phyloP scores from a whole-genome alignment of 2,888 invertebrate species.

The Cremastinae sp. region DNA sequence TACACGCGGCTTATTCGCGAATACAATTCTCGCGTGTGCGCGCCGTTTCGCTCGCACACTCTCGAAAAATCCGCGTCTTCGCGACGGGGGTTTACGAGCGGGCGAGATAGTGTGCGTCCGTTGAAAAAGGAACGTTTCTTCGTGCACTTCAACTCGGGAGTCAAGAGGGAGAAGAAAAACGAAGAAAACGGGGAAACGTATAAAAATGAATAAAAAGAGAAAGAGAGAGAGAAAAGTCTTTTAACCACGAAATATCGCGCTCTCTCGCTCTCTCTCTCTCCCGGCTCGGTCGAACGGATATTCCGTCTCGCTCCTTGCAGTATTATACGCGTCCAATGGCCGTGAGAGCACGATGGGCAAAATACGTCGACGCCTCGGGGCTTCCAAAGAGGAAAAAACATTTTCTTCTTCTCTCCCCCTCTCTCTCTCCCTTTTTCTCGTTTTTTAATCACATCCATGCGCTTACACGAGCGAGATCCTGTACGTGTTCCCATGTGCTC shows the following conservation, averaged over 20 bases:
- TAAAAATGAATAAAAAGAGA: conserved; percentile 5
- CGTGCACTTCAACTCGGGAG: conserved; percentile 25
- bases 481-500: conserved; percentile 21
- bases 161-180: conserved; percentile 14
- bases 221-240: conserved; percentile 20
- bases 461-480: conserved; percentile 1
- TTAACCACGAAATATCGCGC: conserved; percentile 27
- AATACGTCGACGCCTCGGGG: conserved; percentile 60
- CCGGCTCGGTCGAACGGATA: conserved; percentile 36
- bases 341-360: conserved; percentile 53
- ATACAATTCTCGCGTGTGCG: too few relatives aligned
- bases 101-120: neutral
- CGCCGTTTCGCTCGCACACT: neutral
- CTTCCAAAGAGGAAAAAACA: conserved; percentile 13
- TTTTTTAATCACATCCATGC: neutral
- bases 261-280: conserved; percentile 21
- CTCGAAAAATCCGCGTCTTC: conserved; percentile 38
- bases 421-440: too few relatives aligned
- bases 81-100: neutral
- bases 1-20: too few relatives aligned
- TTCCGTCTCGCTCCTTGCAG: conserved; percentile 45
- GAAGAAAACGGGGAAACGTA: neutral
- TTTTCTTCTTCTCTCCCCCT: too few relatives aligned
- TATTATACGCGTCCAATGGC: conserved; percentile 49
- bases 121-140: neutral